Evolutionary conservation across 2,797 vertebrate species (phyloP), one percentile per base, ranked within the genome.

Genomic region (Liasis olivaceus): DNA sequence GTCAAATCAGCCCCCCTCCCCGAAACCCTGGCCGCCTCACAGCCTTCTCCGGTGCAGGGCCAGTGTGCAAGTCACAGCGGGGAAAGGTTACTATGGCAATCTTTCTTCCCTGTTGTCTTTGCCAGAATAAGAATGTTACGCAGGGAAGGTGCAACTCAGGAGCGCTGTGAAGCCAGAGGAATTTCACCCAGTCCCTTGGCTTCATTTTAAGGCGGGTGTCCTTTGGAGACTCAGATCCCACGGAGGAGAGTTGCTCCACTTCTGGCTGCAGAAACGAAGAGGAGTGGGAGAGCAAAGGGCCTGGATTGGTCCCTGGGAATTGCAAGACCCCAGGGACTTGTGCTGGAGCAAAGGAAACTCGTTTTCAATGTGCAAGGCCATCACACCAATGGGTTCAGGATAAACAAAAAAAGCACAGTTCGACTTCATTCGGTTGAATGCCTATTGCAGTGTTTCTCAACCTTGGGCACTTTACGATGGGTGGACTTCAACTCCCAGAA

Each of bases 71-170:
- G 36, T 88, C 64, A 31, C 36, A 17, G 31, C 47, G 12, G 26
- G 64, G 22, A 31, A 88, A 26, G 90, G 91, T 91, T 91, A 86
- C 91, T 88, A 91, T 91, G 64, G 91, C 85, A 91, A 91, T 77
- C 7, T 17, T 15, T 6, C 51, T 20, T 28, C 22, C 31, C 85
- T 36, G 85, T 17, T 42, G 2, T 59, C 85, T 87, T 87, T 59
- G 54, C 85, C 63, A 47, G 85, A 47, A 77, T 42, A 4, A 56
- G 56, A 28, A 91, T 2, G 13, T 0, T 3, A 36, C 5, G 47
- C 9, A 58, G 28, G 1, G 11, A 36, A 66, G 56, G 36, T 5
- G 15, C n/a, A 8, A 31, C 12, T 56, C n/a, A 3, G 81, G 14
- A 51, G 60, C 22, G 5, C 22, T 81, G 9, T 14, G 28, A 24